Evolutionary conservation across 2,797 vertebrate species (phyloP), one percentile per base, ranked within the genome.

Genomic region (Megalops cyprinoides): DNA sequence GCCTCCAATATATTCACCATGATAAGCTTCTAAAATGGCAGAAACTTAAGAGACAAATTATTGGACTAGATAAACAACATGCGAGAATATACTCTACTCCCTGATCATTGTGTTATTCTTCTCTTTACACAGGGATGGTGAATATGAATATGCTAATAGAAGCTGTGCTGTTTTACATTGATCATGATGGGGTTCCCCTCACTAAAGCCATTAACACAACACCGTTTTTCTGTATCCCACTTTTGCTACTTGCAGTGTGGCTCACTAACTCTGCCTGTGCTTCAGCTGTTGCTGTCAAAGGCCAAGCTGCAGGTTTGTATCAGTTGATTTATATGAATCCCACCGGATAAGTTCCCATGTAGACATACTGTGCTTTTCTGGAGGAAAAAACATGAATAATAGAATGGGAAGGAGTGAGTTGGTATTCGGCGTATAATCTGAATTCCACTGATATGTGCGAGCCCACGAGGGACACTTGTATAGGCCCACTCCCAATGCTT

Each of bases 21-120:
- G 81, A 86, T 83, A 75, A 79, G 56, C 75, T 82, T 84, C 55
- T 55, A 53, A 87, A 82, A 76, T 85, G 80, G 51, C 86, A 86
- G 85, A 85, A 86, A 84, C 85, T 82, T 82, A 82, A 85, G 55
- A 74, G 84, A 81, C 77, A 48, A 74, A 75, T 67, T 34, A 62
- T 53, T 82, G 42, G 25, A 56, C 69, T 31, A 25, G 20, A 44
- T 65, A 25, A 48, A 67, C 42, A 58, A 65, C 10, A 34, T 25
- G 10, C 58, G 25, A 18, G 31, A 25, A 39, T 58, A 60, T 34
- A 51, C 44, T 78, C 12, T 28, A 58, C 74, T 76, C 58, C 71
- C 39, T n/a, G 56, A 56, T 56, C 67, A 58, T 39, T 58, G 62
- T 49, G 44, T 74, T 48, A 31, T 79, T 46, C 28, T 34, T 39